These are phyloP conservation scores for Salvator merianae DNA, from an alignment of 2,113 vertebrate genomes.

Conservation along the genomic window DNA sequence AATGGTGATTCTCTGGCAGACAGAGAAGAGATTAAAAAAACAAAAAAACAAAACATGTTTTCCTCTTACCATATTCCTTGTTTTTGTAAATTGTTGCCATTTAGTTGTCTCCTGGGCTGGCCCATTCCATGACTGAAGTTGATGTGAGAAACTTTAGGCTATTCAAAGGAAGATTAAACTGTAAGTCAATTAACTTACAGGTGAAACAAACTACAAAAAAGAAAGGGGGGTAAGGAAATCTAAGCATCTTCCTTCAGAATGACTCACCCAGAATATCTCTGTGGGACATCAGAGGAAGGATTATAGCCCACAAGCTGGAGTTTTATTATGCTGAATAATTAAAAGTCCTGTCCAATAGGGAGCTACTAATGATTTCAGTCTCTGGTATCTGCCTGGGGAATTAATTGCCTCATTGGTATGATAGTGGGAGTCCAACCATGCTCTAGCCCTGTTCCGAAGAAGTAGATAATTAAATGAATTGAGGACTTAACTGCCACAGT, in stretches of 20 bases:
- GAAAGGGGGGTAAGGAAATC: background rate
- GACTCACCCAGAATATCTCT: slow-evolving; percentile 21
- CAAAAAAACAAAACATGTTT: background rate
- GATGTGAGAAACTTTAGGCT: background rate
- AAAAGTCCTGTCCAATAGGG: slow-evolving; percentile 12
- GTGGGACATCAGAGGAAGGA: slow-evolving; percentile 10
- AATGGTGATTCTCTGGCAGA: background rate
- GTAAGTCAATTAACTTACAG: background rate
- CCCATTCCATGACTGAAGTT: background rate
- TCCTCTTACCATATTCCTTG: background rate
- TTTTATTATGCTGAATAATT: slow-evolving; percentile 31
- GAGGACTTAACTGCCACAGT: slow-evolving; percentile 13
- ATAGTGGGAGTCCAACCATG: slow-evolving; percentile 15
- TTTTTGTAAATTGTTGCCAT: background rate
- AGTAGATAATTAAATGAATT: slow-evolving; percentile 31
- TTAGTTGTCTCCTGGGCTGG: background rate
- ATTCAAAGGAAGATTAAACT: slow-evolving; percentile 8
- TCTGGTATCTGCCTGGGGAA: slow-evolving; percentile 16
- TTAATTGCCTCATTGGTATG: slow-evolving; percentile 27
- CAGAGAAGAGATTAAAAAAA: too few species aligned
- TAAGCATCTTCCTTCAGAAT: slow-evolving; percentile 8
- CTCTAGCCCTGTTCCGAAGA: slow-evolving; percentile 4
- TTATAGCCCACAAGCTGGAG: slow-evolving; percentile 14
- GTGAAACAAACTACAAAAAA: background rate
- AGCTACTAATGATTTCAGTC: slow-evolving; percentile 32